Evolutionary conservation across 2,113 vertebrate genomes (phyloP).

Genomic region (Butorides virescens): DNA sequence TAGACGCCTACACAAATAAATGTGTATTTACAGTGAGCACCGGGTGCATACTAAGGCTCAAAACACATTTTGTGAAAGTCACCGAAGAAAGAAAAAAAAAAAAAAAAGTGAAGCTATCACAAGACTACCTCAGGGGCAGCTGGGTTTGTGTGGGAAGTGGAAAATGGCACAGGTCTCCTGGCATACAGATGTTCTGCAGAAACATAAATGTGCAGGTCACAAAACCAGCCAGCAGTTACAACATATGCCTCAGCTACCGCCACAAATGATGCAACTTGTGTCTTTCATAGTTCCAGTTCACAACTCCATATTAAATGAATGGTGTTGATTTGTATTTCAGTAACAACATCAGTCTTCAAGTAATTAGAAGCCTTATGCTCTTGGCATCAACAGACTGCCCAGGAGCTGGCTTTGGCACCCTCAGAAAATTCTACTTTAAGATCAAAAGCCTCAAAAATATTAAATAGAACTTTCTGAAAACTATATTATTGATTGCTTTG

Average conservation of each 20-base stretch:
- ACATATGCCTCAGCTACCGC: not conserved
- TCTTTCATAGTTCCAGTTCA: not conserved
- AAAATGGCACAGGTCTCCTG: not conserved
- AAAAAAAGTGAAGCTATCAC: not conserved
- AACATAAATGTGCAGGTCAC: not conserved
- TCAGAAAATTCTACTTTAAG: conserved; percentile 1
- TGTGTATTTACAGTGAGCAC: not conserved
- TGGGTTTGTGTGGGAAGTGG: not conserved
- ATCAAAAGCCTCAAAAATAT: not conserved
- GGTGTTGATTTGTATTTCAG: conserved; percentile 26
- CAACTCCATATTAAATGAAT: conserved; percentile 3
- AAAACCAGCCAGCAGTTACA: not conserved
- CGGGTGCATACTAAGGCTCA: not conserved
- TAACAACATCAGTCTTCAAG: not conserved
- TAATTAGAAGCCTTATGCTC: conserved; percentile 18
- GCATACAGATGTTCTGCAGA: not conserved
- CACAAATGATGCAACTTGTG: not conserved
- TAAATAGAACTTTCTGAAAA: not conserved
- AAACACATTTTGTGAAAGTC: not conserved
- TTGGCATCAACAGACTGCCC: not conserved
- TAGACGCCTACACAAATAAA: not conserved
- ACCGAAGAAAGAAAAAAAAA: not conserved
- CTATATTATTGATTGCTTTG: not conserved
- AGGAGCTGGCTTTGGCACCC: not conserved
- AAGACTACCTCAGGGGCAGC: not conserved